Conservation (phyloP, 1,140 invertebrate genomes). For the Hormaphis cornu region DNA sequence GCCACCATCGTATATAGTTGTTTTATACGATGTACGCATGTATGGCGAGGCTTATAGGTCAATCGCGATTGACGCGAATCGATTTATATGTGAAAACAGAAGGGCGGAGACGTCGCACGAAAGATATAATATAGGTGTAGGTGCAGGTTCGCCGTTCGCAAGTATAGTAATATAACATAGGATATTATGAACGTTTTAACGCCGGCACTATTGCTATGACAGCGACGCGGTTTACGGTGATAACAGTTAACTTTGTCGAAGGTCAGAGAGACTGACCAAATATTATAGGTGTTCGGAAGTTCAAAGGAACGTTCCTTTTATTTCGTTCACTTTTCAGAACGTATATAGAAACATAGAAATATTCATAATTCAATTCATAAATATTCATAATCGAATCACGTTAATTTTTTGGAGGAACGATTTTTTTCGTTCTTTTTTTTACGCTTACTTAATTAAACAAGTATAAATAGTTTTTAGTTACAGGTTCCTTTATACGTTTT, state of each 20-base stretch:
- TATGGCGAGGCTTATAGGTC: constrained; percentile 23
- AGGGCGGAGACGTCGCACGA: background rate
- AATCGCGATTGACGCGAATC: constrained; percentile 25
- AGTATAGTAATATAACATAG: too few relatives aligned
- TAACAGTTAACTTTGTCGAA: background rate
- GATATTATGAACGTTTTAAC: constrained; percentile 26
- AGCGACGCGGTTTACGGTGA: background rate
- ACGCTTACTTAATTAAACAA: too few relatives aligned
- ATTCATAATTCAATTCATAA: too few relatives aligned
- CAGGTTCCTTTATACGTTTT: too few relatives aligned
- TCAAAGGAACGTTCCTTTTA: too few relatives aligned
- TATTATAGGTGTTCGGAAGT: background rate
- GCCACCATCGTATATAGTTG: background rate
- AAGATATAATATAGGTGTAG: background rate
- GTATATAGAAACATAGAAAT: too few relatives aligned
- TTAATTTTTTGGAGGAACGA: too few relatives aligned
- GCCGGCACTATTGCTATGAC: constrained; percentile 2
- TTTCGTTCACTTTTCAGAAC: too few relatives aligned
- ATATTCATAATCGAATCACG: too few relatives aligned
- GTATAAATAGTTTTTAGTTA: too few relatives aligned
- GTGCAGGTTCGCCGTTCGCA: background rate
- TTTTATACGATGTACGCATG: too few relatives aligned
- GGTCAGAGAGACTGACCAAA: background rate
- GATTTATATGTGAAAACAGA: background rate
- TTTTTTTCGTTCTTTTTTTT: too few relatives aligned